Base-by-base conservation (phyloP, 2,888 invertebrate genomes). In the Netelia melanura region DNA sequence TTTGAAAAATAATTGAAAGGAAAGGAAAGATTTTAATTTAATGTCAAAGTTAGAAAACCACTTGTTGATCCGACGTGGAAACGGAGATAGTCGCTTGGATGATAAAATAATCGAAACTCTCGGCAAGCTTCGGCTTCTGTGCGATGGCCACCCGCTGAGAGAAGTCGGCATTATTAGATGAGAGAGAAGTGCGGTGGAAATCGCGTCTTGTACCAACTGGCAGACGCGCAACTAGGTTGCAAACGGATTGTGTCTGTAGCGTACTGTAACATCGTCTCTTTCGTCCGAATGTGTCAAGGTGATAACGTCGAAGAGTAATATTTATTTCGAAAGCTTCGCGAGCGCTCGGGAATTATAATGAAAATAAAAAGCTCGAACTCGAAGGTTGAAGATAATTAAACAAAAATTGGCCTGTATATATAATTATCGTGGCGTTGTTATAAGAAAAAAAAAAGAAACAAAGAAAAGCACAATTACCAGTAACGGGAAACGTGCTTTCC, bases 401-500 rank as follows among this genome's bases (percentile, higher is more conserved):
- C 23, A 56, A 58, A 17, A 58, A 3, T 58, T 23, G 17, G 6
- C 21, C 9, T 58, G 17, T 1, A 58, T 58, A 25, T 17, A 6
- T 58, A 9, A 21, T 17, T 58, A 9, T 23, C 56, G 58, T 58
- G 10, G 30, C 25, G 1, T 70, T 70, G 5, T 52, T 6, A 14
- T 25, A 23, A 9, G 10, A 30, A n/a, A 52, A 54, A 1, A 21
- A 25, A n/a, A 58, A 6, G 2, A 17, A 21, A 10, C 58, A 17
- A n/a, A 67, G 17, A 17, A 44, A 5, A 14, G 25, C 10, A 65
- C 30, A 48, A 48, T 91, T 92, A 93, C 93, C 93, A 93, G 93
- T 93, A 79, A 93, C 91, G 93, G 93, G 93, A 93, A 93, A 93
- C 82, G 91, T 91, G 90, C 91, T 93, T 93, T 93, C 93, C 85